Conservation (phyloP, 2,113 vertebrate species). For the Abramis brama region DNA sequence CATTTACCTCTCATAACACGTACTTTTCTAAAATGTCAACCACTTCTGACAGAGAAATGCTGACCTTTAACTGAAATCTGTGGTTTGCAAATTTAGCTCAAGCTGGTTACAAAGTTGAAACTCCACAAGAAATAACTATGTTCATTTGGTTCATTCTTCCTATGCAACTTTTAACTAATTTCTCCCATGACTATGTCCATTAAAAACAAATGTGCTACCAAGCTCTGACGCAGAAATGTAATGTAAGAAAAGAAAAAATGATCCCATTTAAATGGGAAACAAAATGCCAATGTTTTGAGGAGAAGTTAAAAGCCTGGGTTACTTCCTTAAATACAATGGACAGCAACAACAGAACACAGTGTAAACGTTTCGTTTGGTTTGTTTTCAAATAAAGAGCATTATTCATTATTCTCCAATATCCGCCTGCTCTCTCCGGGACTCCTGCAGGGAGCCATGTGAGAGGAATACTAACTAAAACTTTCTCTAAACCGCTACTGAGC, state of each 20-base stretch:
- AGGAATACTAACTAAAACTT: constrained; percentile 45
- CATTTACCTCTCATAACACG: not conserved
- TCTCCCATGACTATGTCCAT: not conserved
- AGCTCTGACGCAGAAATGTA: not conserved
- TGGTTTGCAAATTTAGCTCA: not conserved
- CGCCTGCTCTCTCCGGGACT: not conserved
- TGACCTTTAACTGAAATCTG: not conserved
- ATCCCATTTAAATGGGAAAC: too few relatives aligned
- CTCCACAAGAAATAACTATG: not conserved
- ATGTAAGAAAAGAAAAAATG: not conserved
- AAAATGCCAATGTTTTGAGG: not conserved
- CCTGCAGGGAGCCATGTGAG: not conserved
- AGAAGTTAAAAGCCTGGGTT: not conserved
- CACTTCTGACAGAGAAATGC: not conserved
- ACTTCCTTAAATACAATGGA: constrained; percentile 39
- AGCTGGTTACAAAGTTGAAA: not conserved
- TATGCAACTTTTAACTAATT: not conserved
- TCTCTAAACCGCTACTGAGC: constrained; percentile 28
- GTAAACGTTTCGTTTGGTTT: not conserved
- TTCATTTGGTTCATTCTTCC: not conserved
- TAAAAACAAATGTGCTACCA: not conserved
- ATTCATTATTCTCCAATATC: not conserved
- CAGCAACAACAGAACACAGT: constrained; percentile 5
- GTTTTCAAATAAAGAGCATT: constrained; percentile 21
- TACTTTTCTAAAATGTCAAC: not conserved